Percentiles rank a stretch among this genome's conserved stretches.
Conservation (phyloP, 2,888 invertebrate species). For the Ischnus inquisitorius region DNA sequence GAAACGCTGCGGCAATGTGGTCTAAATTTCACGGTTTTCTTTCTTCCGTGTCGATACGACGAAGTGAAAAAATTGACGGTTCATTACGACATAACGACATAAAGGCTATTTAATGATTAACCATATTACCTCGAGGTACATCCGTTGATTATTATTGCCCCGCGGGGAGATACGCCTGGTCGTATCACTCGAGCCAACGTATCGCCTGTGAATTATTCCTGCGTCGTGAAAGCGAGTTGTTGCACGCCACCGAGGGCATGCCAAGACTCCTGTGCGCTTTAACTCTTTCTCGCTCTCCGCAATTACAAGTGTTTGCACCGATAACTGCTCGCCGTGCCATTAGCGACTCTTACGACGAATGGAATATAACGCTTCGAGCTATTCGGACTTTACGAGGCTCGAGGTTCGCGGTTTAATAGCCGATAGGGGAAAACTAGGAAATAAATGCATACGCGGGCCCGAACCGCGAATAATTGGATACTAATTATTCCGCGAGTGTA, state of each 20-base stretch:
- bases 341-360: neutral
- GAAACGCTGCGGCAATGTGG: too few relatives aligned
- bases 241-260: neutral
- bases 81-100: too few relatives aligned
- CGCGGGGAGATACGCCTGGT: too few relatives aligned
- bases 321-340: neutral
- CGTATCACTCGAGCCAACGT: too few relatives aligned
- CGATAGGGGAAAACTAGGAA: slow-evolving; percentile 33
- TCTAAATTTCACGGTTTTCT: too few relatives aligned
- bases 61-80: too few relatives aligned
- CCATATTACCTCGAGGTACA: too few relatives aligned
- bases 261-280: neutral
- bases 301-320: neutral
- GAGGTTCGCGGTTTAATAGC: neutral
- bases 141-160: too few relatives aligned
- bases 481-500: slow-evolving; percentile 22
- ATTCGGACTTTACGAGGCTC: slow-evolving; percentile 7
- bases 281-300: neutral
- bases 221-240: neutral
- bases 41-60: too few relatives aligned
- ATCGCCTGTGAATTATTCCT: too few relatives aligned
- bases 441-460: neutral
- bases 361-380: neutral
- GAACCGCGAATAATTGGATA: slow-evolving; percentile 30
- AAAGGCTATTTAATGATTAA: too few relatives aligned